These are phyloP conservation scores for Halichondria panicea DNA, from an alignment of 37 sponge, comb jelly and placozoan species.

Conservation along the genomic window DNA sequence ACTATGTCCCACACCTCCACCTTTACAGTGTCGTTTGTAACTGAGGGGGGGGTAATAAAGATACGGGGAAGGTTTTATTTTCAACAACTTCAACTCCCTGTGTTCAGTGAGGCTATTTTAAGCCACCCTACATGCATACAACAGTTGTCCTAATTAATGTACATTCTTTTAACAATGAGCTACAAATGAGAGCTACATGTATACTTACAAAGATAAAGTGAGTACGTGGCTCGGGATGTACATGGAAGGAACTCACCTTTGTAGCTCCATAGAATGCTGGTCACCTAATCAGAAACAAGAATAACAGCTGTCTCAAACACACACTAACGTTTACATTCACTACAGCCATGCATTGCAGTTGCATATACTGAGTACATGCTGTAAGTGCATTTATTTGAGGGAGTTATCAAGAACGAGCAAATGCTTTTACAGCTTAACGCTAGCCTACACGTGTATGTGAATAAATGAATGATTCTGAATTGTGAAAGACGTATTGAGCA, in stretches of 20 bases:
- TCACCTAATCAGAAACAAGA: slow-evolving; percentile 20
- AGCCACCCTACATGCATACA: background rate
- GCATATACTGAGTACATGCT: too few species aligned
- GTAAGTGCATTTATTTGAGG: too few species aligned
- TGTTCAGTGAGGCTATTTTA: background rate
- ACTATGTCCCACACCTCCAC: slow-evolving; percentile 98
- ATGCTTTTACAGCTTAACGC: too few species aligned
- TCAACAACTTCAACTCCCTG: too few species aligned
- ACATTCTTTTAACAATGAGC: background rate
- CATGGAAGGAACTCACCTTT: slow-evolving; percentile 20
- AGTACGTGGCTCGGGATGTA: background rate
- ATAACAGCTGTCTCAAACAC: background rate
- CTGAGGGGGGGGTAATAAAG: slow-evolving; percentile 24
- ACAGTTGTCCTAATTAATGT: background rate
- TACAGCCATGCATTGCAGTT: too few species aligned
- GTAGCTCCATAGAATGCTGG: slow-evolving; percentile 66
- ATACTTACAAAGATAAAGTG: background rate
- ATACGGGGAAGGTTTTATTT: too few species aligned
- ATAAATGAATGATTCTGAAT: too few species aligned
- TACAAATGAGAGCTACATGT: background rate
- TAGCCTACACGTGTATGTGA: too few species aligned
- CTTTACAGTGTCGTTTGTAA: slow-evolving; percentile 90
- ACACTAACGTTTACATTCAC: background rate
- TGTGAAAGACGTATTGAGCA: too few species aligned
- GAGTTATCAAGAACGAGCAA: too few species aligned